Base-by-base conservation (phyloP, 2,888 invertebrate genomes). In the Drosophila differens region DNA sequence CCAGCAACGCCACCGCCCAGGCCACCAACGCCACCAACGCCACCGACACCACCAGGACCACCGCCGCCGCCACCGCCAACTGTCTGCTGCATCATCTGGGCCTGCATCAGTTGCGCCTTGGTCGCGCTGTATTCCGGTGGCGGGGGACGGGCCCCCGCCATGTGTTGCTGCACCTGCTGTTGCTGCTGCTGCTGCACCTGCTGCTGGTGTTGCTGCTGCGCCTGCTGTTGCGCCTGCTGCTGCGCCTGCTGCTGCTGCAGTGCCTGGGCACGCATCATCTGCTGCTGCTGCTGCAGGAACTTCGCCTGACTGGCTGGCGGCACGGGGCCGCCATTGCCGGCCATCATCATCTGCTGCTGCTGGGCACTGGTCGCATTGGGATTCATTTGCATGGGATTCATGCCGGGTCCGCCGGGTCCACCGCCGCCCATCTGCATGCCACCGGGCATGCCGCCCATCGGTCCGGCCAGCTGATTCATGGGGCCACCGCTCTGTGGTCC, bases 51-150 rank as follows among this genome's bases (percentile, higher is more conserved):
- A 0, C 70, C 85, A 0, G 69, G 81, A 0, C 72, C 83, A 95
- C 95, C 93, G 0, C 63, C 83, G 3, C 82, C 83, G 16, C 85
- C 86, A 10, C 87, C 87, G 16, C 92, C 92, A n/a, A 92, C 91
- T 10, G 91, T 92, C 51, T 93, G 93, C 81, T 95, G 95, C 94
- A 95, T 94, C 94, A 95, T 94, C 85, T 95, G 95, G 35, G 95
- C 94, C 81, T 94, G 94, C 93, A 94, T 93, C 59, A 93, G 81
- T 69, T 94, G 94, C 53, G 93, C 93, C 76, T 93, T 93, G 74
- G 92, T 93, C 90, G 96, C 95, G 93, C 97, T 97, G 94, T 97
- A 97, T 93, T 97, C 97, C 3, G 97, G 97, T 51, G 97, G 97
- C 30, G 97, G 97, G 35, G 97, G 97, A 62, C 97, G 95, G 30